Evolutionary conservation across 2,888 invertebrate species (phyloP).

Genomic region (Lepetodrilus schrolli): DNA sequence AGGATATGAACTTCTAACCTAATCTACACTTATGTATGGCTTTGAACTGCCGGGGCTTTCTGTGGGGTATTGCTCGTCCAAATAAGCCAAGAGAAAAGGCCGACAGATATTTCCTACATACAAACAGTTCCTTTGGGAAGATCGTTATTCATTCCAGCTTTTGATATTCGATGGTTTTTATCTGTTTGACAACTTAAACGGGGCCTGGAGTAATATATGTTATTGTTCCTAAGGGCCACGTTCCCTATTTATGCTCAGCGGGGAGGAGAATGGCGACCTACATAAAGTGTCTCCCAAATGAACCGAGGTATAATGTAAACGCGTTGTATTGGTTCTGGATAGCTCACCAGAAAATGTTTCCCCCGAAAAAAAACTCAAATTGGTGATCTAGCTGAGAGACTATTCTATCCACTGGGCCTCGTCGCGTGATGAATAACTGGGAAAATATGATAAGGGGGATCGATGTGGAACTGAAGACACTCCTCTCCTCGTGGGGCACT

Average conservation of each 20-base stretch:
- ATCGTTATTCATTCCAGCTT: neutral
- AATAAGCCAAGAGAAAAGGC: neutral
- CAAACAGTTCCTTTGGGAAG: constrained; percentile 15
- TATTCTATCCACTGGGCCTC: neutral
- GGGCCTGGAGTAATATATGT: neutral
- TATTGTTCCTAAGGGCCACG: neutral
- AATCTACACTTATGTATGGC: no score
- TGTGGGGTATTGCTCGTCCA: neutral
- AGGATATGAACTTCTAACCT: no score
- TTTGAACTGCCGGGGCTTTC: neutral
- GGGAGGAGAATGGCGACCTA: neutral
- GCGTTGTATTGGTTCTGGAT: neutral
- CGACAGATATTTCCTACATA: constrained; percentile 6
- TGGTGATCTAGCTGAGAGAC: neutral
- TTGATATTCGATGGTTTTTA: constrained; percentile 16
- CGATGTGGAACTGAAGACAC: neutral
- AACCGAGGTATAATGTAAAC: neutral
- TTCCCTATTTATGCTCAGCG: neutral
- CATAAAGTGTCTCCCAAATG: neutral
- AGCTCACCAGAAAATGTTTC: neutral
- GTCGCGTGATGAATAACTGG: neutral
- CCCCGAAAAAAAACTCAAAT: constrained; percentile 13
- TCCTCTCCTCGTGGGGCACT: neutral
- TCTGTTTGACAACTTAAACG: constrained; percentile 7
- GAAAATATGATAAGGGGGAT: neutral